These are phyloP conservation scores for Apeira syringaria DNA, from an alignment of 2,888 invertebrate species.

Conservation along the genomic window DNA sequence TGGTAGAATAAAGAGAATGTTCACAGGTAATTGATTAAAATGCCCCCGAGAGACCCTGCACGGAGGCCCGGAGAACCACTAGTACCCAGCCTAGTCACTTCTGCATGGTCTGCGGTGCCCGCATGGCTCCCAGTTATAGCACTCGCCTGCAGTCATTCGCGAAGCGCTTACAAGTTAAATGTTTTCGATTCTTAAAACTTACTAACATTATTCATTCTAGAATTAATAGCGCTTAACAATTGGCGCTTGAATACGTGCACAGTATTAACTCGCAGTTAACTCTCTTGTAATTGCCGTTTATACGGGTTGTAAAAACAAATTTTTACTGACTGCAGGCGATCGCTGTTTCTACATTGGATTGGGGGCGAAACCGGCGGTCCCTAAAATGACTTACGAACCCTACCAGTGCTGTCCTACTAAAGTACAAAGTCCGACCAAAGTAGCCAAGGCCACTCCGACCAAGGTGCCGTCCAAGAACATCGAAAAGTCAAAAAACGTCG, in stretches of 20 bases:
- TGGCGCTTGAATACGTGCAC: constrained; percentile 66
- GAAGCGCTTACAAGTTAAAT: constrained; percentile 78
- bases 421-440: constrained; percentile 90
- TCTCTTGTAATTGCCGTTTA: constrained; percentile 62
- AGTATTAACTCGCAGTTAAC: constrained; percentile 77
- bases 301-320: constrained; percentile 87
- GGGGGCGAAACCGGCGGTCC: constrained; percentile 92
- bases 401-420: constrained; percentile 97
- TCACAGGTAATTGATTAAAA: constrained; percentile 77
- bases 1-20: constrained; percentile 78
- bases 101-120: constrained; percentile 75
- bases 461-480: constrained; percentile 84
- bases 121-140: constrained; percentile 80
- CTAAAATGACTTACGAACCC: constrained; percentile 92
- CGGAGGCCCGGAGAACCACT: constrained; percentile 51
- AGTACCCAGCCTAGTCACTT: constrained; percentile 52
- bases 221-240: constrained; percentile 72
- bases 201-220: constrained; percentile 77
- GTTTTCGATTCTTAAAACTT: constrained; percentile 72
- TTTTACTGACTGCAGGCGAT: constrained; percentile 97
- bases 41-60: constrained; percentile 67
- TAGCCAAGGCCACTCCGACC: constrained; percentile 88
- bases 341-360: constrained; percentile 98
- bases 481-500: constrained; percentile 62
- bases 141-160: constrained; percentile 87